Percentiles rank a stretch among this genome's conserved stretches.
Evolutionary conservation across 2,113 vertebrate species (phyloP).

Genomic region (Alexandromys fortis): DNA sequence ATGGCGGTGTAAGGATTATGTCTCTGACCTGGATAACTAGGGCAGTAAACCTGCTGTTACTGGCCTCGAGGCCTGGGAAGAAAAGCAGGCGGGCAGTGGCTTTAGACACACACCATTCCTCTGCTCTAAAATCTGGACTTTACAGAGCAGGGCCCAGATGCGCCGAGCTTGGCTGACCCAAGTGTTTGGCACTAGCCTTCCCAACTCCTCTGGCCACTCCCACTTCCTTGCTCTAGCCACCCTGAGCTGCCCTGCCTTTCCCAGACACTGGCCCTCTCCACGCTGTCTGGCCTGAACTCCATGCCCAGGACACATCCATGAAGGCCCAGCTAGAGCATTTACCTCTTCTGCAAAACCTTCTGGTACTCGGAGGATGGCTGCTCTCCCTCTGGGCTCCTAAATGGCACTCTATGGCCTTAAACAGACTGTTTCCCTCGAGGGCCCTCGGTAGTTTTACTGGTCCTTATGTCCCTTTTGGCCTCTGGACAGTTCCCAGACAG

Average conservation of each 20-base stretch:
- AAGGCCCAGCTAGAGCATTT: no score
- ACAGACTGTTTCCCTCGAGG: not conserved
- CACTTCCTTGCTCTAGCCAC: not conserved
- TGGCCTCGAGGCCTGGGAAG: not conserved
- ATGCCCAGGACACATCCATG: not conserved
- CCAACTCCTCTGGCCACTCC: not conserved
- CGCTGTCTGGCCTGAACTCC: not conserved
- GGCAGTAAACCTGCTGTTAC: conserved; percentile 53
- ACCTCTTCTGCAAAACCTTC: not conserved
- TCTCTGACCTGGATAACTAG: conserved; percentile 67
- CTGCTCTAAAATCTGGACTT: conserved; percentile 24
- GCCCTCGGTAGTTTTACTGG: no score
- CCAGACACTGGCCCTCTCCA: not conserved
- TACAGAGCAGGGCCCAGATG: not conserved
- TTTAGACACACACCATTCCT: not conserved
- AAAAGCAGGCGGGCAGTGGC: not conserved
- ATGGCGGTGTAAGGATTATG: conserved; percentile 58
- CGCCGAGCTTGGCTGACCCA: not conserved
- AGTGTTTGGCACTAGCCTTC: conserved; percentile 27
- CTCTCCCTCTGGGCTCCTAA: not conserved
- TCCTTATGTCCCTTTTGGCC: not conserved
- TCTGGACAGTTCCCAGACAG: not conserved
- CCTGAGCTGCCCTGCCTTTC: not conserved
- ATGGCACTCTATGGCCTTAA: not conserved
- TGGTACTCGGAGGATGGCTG: not conserved